These are phyloP conservation scores for Armadillidium nasatum DNA, from an alignment of 1,140 invertebrate genomes.

Conservation along the genomic window DNA sequence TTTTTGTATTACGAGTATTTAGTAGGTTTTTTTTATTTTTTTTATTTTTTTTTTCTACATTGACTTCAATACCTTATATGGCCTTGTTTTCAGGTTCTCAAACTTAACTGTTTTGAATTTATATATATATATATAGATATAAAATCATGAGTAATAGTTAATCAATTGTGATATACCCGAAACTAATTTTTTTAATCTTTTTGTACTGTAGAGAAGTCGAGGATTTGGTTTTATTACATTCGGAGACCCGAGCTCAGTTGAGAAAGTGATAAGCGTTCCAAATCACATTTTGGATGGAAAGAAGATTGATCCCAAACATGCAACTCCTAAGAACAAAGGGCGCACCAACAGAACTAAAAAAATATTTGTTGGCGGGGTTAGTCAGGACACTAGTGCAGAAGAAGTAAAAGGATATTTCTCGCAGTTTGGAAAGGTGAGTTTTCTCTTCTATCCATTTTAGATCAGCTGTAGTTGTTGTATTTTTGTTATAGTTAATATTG, in stretches of 20 bases:
- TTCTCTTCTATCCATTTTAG: neutral
- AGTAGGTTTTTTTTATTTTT: neutral
- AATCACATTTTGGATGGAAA: conserved; percentile 90
- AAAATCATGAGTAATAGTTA: no score
- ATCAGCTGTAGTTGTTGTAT: conserved; percentile 20
- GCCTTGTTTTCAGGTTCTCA: no score
- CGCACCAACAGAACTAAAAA: conserved; percentile 79
- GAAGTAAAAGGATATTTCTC: conserved; percentile 87
- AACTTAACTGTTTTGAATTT: no score
- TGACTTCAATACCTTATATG: no score
- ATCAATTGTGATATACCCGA: no score
- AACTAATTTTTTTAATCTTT: neutral
- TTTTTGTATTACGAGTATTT: neutral
- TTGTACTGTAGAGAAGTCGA: conserved; percentile 71
- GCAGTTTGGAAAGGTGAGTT: conserved; percentile 75
- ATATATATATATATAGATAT: no score
- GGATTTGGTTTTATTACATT: conserved; percentile 92
- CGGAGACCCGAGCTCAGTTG: conserved; percentile 77
- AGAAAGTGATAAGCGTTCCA: conserved; percentile 81
- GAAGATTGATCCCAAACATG: conserved; percentile 89
- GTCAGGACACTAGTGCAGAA: conserved; percentile 82
- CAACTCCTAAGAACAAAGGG: conserved; percentile 79
- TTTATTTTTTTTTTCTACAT: no score
- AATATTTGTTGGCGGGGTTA: conserved; percentile 86
- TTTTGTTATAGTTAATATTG: neutral